phyloP scores from a whole-genome alignment of 2,113 vertebrate species.

The Rafetus swinhoei region DNA sequence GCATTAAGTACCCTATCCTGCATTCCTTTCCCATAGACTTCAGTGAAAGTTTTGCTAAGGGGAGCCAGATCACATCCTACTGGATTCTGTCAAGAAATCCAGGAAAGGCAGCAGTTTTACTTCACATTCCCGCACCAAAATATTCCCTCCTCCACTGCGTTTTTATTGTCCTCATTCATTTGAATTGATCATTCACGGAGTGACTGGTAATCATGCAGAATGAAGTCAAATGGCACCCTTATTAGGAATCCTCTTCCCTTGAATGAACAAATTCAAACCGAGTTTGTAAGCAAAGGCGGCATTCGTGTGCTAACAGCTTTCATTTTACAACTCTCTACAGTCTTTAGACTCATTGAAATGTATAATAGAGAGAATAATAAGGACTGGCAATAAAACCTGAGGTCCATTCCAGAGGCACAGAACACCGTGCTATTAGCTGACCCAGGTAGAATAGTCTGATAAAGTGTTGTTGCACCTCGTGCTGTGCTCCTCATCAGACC shows the following conservation, averaged over 20 bases:
- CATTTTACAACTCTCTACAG: neutral
- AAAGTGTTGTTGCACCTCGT: neutral
- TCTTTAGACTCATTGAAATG: slow-evolving; percentile 20
- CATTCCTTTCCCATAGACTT: slow-evolving; percentile 4
- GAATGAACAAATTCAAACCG: neutral
- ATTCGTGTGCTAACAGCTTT: neutral
- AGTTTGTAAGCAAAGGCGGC: neutral
- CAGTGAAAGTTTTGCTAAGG: neutral
- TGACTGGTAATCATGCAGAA: neutral
- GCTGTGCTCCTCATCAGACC: neutral
- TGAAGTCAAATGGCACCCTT: neutral
- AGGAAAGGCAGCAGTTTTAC: neutral
- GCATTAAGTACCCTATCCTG: neutral
- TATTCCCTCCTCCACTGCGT: neutral
- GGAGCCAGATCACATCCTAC: neutral
- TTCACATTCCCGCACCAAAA: neutral
- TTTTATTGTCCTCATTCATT: neutral
- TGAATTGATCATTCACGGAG: neutral
- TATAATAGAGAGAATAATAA: neutral
- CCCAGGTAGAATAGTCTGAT: neutral
- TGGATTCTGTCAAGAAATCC: neutral
- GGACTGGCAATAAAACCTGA: neutral
- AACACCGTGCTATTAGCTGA: accelerated
- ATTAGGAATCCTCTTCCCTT: neutral
- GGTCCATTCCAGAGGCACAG: slow-evolving; percentile 1